Conservation (phyloP, 2,888 invertebrate species). For the Lepidocyrtinus sp. region DNA sequence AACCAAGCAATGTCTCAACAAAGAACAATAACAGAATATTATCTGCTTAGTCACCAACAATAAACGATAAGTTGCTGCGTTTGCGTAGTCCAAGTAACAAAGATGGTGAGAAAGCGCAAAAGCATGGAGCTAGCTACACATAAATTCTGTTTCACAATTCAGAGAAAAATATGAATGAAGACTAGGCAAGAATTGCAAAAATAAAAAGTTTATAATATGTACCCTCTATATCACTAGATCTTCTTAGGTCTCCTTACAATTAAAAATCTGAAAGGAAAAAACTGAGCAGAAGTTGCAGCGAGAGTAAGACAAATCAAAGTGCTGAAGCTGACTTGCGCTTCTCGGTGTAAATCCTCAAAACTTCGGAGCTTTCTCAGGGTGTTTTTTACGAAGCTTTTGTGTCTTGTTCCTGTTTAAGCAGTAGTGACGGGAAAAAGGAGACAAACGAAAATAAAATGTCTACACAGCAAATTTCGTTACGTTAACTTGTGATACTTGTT, state of each 20-base stretch:
- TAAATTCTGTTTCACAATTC: not conserved
- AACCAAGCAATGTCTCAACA: too few relatives aligned
- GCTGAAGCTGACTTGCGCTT: conserved; percentile 8
- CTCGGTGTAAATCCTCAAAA: too few relatives aligned
- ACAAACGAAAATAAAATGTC: conserved; percentile 52
- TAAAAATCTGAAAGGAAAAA: not conserved
- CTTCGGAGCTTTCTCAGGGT: too few relatives aligned
- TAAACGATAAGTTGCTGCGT: too few relatives aligned
- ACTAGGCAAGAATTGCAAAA: not conserved
- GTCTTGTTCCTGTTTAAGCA: too few relatives aligned
- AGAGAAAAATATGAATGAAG: not conserved
- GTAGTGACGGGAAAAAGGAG: conserved; percentile 43
- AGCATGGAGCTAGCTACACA: not conserved
- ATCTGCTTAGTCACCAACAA: too few relatives aligned
- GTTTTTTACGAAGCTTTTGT: too few relatives aligned
- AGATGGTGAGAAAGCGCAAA: not conserved
- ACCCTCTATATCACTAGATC: not conserved
- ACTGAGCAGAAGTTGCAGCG: conserved; percentile 3
- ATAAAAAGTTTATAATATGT: not conserved
- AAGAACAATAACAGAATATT: not conserved
- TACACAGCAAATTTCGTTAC: conserved; percentile 34
- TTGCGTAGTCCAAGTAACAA: not conserved
- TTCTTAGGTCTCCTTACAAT: conserved; percentile 7
- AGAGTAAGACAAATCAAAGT: not conserved
- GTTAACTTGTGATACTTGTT: conserved; percentile 17